These are phyloP conservation scores for Trissolcus basalis DNA, from an alignment of 1,140 invertebrate genomes.

Conservation along the genomic window DNA sequence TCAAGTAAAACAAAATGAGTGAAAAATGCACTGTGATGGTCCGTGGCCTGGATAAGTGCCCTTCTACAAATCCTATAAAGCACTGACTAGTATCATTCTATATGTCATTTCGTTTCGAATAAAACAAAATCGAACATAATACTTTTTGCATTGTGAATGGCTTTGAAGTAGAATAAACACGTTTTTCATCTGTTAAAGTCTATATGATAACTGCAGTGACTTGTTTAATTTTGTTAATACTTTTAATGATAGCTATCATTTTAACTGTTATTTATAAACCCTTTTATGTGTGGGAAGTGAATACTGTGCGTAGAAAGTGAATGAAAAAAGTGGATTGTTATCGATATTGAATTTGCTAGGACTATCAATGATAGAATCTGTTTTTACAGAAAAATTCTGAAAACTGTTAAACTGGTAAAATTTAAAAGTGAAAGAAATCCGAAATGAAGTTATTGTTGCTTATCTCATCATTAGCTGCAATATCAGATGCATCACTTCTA, in stretches of 20 bases:
- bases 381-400: too few species aligned
- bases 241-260: conserved; percentile 54
- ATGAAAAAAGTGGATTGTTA: too few species aligned
- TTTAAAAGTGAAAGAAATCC: background rate
- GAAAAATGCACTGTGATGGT: conserved; percentile 61
- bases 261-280: conserved; percentile 65
- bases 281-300: conserved; percentile 62
- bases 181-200: too few species aligned
- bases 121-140: conserved; percentile 6
- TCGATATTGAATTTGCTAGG: too few species aligned
- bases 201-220: conserved; percentile 63
- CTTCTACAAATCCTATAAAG: conserved; percentile 71
- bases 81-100: conserved; percentile 50
- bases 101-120: conserved; percentile 53
- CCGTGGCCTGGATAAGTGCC: conserved; percentile 73
- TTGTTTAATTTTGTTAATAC: conserved; percentile 61
- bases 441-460: conserved; percentile 59
- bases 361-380: too few species aligned
- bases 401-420: background rate
- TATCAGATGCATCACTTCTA: conserved; percentile 57
- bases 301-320: conserved; percentile 9
- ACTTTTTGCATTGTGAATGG: background rate
- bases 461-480: conserved; percentile 14
- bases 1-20: conserved; percentile 52
- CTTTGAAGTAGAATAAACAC: background rate